These are phyloP conservation scores for Ditylenchus dipsaci DNA, from an alignment of 1,140 invertebrate species.

Conservation along the genomic window DNA sequence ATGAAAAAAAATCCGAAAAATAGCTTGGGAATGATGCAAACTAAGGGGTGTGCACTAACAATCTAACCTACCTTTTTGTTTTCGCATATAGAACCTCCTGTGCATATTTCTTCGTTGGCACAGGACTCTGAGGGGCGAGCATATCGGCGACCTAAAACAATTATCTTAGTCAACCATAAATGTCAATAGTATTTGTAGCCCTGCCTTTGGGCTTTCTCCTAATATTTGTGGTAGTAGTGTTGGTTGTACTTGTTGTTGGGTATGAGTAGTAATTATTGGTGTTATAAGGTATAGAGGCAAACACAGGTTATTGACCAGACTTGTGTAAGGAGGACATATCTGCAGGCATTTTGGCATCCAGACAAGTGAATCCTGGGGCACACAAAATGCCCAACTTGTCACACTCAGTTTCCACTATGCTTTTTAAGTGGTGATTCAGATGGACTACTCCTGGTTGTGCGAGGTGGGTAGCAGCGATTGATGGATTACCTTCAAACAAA, in stretches of 20 bases:
- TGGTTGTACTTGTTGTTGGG: too few relatives aligned
- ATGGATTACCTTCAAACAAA: too few relatives aligned
- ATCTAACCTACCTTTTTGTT: too few relatives aligned
- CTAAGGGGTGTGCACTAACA: too few relatives aligned
- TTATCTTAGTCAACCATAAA: neutral
- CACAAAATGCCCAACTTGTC: constrained; percentile 39
- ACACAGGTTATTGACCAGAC: neutral
- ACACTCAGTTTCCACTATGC: constrained; percentile 37
- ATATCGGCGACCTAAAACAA: constrained; percentile 25
- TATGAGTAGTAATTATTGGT: neutral
- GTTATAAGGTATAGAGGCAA: neutral
- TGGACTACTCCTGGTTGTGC: too few relatives aligned
- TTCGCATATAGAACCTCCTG: constrained; percentile 45
- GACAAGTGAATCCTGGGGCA: constrained; percentile 44
- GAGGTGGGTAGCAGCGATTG: too few relatives aligned
- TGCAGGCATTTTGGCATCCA: constrained; percentile 44
- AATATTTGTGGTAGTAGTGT: neutral
- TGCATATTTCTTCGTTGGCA: constrained; percentile 43
- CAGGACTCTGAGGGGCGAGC: constrained; percentile 47
- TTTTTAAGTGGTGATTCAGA: neutral
- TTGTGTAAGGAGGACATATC: constrained; percentile 24
- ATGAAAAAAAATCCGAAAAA: too few relatives aligned
- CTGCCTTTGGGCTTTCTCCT: neutral
- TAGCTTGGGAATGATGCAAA: too few relatives aligned
- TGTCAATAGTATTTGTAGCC: neutral